Evolutionary conservation across 2,113 vertebrate species (phyloP).

Genomic region (Oriolus oriolus): DNA sequence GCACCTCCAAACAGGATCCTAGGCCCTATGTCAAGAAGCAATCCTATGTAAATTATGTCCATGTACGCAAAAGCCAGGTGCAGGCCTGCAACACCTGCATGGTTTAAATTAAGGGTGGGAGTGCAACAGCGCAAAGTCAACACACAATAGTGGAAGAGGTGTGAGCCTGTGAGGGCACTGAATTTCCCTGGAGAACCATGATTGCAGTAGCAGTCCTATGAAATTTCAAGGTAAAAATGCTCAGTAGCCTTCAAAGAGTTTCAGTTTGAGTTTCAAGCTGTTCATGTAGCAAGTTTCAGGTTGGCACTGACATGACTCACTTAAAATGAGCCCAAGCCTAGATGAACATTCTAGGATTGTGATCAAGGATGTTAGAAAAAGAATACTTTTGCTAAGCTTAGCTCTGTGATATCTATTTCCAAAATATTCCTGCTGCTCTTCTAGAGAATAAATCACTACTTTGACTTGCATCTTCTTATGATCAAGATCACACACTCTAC

Average conservation of each 20-base stretch:
- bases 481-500: not conserved
- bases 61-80: not conserved
- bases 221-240: not conserved
- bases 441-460: not conserved
- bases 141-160: not conserved
- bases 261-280: not conserved
- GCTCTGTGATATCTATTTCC: not conserved
- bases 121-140: accelerated
- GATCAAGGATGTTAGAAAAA: not conserved
- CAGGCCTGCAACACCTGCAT: not conserved
- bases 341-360: not conserved
- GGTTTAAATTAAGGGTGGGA: not conserved
- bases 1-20: not conserved
- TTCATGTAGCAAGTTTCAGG: not conserved
- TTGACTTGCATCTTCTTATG: not conserved
- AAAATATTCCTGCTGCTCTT: not conserved
- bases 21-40: not conserved
- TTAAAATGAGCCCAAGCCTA: not conserved
- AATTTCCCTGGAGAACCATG: not conserved
- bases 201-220: not conserved
- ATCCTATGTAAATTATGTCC: not conserved
- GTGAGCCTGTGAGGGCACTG: not conserved
- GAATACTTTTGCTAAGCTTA: not conserved
- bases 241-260: not conserved
- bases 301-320: not conserved